These are phyloP conservation scores for Tetanocera ferruginea DNA, from an alignment of 2,888 invertebrate species.

Conservation along the genomic window DNA sequence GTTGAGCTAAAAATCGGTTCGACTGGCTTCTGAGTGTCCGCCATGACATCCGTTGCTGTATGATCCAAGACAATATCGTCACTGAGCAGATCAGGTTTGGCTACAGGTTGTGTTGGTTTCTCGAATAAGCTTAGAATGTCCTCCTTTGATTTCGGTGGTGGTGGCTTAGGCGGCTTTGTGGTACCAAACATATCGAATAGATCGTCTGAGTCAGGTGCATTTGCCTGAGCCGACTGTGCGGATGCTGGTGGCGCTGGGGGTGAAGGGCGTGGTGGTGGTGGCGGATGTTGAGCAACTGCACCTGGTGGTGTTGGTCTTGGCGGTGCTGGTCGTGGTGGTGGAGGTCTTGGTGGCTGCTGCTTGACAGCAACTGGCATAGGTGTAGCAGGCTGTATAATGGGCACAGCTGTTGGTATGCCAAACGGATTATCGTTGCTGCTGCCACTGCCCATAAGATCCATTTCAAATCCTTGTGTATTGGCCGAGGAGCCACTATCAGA, in stretches of 20 bases:
- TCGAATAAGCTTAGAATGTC: conserved; percentile 75
- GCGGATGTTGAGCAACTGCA: conserved; percentile 60
- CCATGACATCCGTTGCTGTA: conserved; percentile 34
- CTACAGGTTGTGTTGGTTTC: conserved; percentile 59
- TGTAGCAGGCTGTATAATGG: conserved; percentile 67
- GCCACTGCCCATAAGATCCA: conserved; percentile 58
- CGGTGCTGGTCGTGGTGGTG: conserved; percentile 69
- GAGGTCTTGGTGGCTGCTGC: conserved; percentile 70
- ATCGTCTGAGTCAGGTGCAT: conserved; percentile 68
- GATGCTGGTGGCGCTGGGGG: conserved; percentile 65
- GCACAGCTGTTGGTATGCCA: conserved; percentile 68
- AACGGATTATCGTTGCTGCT: conserved; percentile 67
- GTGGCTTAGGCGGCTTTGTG: conserved; percentile 72
- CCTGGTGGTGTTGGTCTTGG: conserved; percentile 67
- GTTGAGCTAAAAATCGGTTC: conserved; percentile 64
- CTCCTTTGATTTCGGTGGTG: conserved; percentile 73
- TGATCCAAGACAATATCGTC: conserved; percentile 71
- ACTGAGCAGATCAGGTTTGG: conserved; percentile 74
- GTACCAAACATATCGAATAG: conserved; percentile 72
- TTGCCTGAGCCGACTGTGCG: conserved; percentile 40
- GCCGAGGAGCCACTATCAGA: conserved; percentile 69
- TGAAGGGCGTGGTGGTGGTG: conserved; percentile 70
- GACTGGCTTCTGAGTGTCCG: conserved; percentile 44
- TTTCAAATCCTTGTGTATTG: conserved; percentile 61
- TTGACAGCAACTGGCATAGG: conserved; percentile 72